Conservation (phyloP, 2,113 vertebrate genomes). For the Triplophysa dalaica region DNA sequence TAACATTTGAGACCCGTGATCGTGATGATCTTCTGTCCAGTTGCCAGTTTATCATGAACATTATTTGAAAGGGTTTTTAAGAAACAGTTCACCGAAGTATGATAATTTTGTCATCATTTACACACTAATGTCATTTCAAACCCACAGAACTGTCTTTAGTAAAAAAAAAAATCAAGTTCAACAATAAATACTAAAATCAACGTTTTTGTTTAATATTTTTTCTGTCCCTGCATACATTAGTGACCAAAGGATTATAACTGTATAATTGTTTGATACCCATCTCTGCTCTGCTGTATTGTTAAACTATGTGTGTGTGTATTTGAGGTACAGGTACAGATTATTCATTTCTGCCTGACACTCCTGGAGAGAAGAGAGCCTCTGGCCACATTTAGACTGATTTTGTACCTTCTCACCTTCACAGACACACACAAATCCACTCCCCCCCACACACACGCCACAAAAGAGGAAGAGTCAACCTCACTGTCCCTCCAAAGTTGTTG, state of each 20-base stretch:
- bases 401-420: constrained; percentile 55
- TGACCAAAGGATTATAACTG: neutral
- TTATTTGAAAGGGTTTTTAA: too few relatives aligned
- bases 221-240: too few relatives aligned
- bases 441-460: neutral
- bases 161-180: too few relatives aligned
- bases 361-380: constrained; percentile 35
- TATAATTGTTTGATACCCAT: neutral
- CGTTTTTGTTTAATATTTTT: too few relatives aligned
- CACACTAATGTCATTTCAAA: too few relatives aligned
- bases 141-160: too few relatives aligned
- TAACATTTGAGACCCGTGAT: too few relatives aligned
- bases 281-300: neutral
- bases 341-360: constrained; percentile 47
- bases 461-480: constrained; percentile 43
- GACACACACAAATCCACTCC: constrained; percentile 25
- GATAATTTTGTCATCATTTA: too few relatives aligned
- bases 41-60: too few relatives aligned
- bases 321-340: constrained; percentile 27
- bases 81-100: too few relatives aligned
- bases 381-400: constrained; percentile 51
- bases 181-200: too few relatives aligned
- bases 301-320: constrained; percentile 6
- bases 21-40: too few relatives aligned
- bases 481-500: constrained; percentile 50